Base-by-base conservation (phyloP, 2,888 invertebrate species). In the Poecilobothrus nobilitatus region DNA sequence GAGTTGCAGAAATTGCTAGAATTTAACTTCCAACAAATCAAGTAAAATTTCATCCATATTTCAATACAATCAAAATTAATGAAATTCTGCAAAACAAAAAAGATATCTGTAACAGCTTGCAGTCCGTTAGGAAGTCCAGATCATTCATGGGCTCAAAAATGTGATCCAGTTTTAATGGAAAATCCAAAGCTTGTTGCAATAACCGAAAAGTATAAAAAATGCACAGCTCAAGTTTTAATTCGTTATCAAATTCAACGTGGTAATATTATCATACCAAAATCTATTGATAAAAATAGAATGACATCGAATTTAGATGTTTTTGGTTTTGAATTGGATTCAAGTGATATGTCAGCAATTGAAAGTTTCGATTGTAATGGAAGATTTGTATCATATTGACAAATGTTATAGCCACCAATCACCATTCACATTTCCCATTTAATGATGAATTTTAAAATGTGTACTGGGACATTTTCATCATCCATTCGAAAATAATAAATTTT, bases 101-200 rank as follows among this genome's bases (percentile, higher is more conserved):
- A 84, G 65, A 88, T 95, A 67, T 80, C 82, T 10, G 78, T 94
- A 3, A 92, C 91, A 0, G 94, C 92, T 0, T 95, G 94, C 83
- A 91, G 91, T 74, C 92, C 93, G 0, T 83, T 95, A n/a, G 94
- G 93, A 6, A 91, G 91, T 1, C 92, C 91, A 0, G 92, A 92
- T 77, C 85, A 92, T 70, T 91, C 92, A n/a, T 92, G 90, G 88
- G 90, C 89, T 2, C 87, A 89, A 77, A 88, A 90, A 0, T 89
- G 82, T 0, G 90, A 91, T 70, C 88, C 89, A 0, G 86, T 86
- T 70, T 81, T 93, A 7, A 77, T 94, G 77, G 89, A 92, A 0
- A 91, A 94, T 77, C 84, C 87, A 22, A 89, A 94, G 92, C 85
- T 89, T 74, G 86, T 78, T 66, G 75, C 74, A 20, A 77, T 82